Evolutionary conservation across 2,113 vertebrate genomes (phyloP).

Genomic region (Ctenodactylus gundi): DNA sequence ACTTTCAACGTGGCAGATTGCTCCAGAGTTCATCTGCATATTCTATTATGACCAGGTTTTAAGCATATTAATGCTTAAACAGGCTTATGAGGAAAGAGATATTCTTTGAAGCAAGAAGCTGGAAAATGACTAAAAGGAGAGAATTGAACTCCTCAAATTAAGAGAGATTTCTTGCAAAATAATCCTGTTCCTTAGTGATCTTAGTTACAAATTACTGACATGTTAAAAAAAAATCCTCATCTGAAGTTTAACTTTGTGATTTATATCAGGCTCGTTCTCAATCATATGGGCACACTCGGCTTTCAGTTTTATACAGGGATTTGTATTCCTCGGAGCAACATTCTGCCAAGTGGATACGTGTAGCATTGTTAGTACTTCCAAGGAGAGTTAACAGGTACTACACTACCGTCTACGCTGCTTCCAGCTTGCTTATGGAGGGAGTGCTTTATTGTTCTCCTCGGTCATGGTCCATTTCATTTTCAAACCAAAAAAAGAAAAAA

Average conservation of each 20-base stretch:
- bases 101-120: slow-evolving; percentile 75
- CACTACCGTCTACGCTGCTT: background rate
- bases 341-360: background rate
- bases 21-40: slow-evolving; percentile 83
- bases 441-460: background rate
- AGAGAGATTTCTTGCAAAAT: slow-evolving; percentile 57
- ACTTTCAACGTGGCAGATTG: slow-evolving; percentile 84
- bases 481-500: background rate
- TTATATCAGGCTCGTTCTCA: background rate
- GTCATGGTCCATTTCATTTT: background rate
- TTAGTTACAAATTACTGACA: slow-evolving; percentile 41
- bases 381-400: background rate
- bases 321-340: background rate
- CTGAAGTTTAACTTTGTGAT: background rate
- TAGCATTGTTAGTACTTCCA: background rate
- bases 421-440: too few species aligned
- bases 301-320: background rate
- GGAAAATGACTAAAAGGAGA: slow-evolving; percentile 71
- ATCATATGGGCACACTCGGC: background rate
- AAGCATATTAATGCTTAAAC: slow-evolving; percentile 84
- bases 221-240: slow-evolving; percentile 34
- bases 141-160: slow-evolving; percentile 64
- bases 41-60: slow-evolving; percentile 84
- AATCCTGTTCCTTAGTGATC: slow-evolving; percentile 40
- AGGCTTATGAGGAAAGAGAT: slow-evolving; percentile 77